Base-by-base conservation (phyloP, 1,140 invertebrate genomes). In the Brachionus rubens region DNA sequence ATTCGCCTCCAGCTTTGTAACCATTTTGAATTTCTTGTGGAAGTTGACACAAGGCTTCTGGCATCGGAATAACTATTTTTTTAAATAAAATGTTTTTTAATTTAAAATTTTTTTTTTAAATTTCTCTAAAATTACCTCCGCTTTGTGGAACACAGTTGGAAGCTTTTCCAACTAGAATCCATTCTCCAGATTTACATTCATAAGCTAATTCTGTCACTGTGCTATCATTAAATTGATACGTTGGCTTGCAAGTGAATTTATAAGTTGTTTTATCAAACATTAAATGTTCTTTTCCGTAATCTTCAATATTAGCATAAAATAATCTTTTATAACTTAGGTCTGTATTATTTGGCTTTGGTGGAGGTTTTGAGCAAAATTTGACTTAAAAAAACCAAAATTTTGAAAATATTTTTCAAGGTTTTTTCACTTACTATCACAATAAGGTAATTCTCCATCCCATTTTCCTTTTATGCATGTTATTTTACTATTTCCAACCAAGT, bases 281-380 rank as follows among this genome's bases (percentile, higher is more conserved):
- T 43, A 65, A 65, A 65, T 65, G 43, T 41, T 65, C 59, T 65
- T 65, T 65, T 24, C 36, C 59, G 43, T 41, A 65, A n/a, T 65
- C 59, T 65, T 65, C 59, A 24, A 65, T 65, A 24, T 65, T 65
- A 36, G 59, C 59, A 65, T 65, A 65, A 26, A 65, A 19, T 24
- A 65, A 43, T 21, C 40, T 36, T 14, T 30, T 65, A 16, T 65
- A 43, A 1, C 14, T 24, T n/a, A 65, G n/a, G 4, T 41, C 0
- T 14, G 40, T 14, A 65, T 65, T 65, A n/a, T 65, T 26, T 24
- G 40, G 40, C 0, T 19, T 4, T 36, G 14, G 14, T 24, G 59
- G 59, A 28, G 36, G 19, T 9, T n/a, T 65, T 46, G 59, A 65
- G 16, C 59, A 65, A 26, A 43, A 65, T 41, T 65, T 65, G 12